Base-by-base conservation (phyloP, 2,113 vertebrate species). In the Festucalex cinctus region DNA sequence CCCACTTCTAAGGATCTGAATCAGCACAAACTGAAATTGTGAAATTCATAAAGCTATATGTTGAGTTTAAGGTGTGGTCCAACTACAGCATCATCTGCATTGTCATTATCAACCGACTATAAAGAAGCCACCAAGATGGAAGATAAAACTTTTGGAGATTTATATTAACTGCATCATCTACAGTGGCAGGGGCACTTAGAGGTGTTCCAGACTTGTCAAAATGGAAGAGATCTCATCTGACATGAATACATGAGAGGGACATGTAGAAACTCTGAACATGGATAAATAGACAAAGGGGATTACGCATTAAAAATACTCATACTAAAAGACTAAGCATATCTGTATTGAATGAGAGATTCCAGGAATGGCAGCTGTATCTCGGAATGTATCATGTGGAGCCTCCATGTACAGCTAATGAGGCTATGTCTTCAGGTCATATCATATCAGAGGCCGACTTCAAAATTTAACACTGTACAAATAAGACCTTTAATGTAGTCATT, bases 1-100 rank as follows among this genome's bases (percentile, higher is more conserved):
- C 56, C 44, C 63, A 63, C 79, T 76, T 44, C 74, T 65, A 80
- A 78, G 57, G 54, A 74, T 84, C 48, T 56, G 41, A 77, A 80
- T 76, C 68, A 70, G 68, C 66, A 68, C 74, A 79, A 81, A 32
- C 2, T 53, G 43, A 77, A 63, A 69, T 64, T 62, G 59, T 68
- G 73, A 78, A 73, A 73, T 71, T 71, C 70, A 68, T 70, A 60
- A 70, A 69, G 10, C 72, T 71, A 69, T 81, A 54, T 78, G 72
- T 70, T 69, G 80, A 76, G 69, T 74, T 85, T 84, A 86, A 87
- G 84, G 84, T 82, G 77, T 87, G 78, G 69, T 77, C 64, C 76
- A 59, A 66, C 76, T 72, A 78, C 63, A 82, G 69, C 77, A 58
- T 76, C 43, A 70, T 64, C 69, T 70, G 8, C 62, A 60, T 24